A percentile compares a stretch with the other conserved stretches of the same genome.
Evolutionary conservation across 2,797 vertebrate genomes (phyloP).

Genomic region (Coracias cyanogaster): DNA sequence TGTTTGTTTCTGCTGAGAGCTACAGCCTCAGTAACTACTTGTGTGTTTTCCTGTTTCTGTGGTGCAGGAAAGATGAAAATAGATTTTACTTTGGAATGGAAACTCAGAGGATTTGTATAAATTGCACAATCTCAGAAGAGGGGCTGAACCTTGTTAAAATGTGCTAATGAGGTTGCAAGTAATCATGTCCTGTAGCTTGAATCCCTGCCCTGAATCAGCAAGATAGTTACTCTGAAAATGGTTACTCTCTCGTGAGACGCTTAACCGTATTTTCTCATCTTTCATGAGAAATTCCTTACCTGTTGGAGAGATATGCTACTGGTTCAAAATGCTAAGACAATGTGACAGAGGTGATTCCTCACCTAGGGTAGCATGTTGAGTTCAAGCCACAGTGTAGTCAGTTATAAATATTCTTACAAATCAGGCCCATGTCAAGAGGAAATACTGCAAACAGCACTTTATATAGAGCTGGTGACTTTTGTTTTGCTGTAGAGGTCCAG

Average conservation of each 20-base stretch:
- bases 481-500: background rate
- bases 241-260: background rate
- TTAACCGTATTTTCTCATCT: background rate
- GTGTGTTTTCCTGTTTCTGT: background rate
- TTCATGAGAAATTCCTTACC: background rate
- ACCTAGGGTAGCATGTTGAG: background rate
- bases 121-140: background rate
- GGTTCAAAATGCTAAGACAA: background rate
- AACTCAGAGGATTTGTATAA: background rate
- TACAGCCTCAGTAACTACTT: background rate
- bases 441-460: background rate
- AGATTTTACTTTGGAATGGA: background rate
- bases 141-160: background rate
- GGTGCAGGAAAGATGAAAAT: background rate
- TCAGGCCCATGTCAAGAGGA: background rate
- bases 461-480: background rate
- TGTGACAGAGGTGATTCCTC: background rate
- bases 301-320: background rate
- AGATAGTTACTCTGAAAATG: background rate
- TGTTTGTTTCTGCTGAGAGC: background rate
- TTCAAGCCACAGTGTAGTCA: background rate
- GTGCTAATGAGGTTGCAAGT: background rate
- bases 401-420: background rate
- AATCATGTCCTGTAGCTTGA: background rate
- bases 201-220: background rate